phyloP scores from a whole-genome alignment of 1,140 invertebrate genomes.

The Bacillus rossius region DNA sequence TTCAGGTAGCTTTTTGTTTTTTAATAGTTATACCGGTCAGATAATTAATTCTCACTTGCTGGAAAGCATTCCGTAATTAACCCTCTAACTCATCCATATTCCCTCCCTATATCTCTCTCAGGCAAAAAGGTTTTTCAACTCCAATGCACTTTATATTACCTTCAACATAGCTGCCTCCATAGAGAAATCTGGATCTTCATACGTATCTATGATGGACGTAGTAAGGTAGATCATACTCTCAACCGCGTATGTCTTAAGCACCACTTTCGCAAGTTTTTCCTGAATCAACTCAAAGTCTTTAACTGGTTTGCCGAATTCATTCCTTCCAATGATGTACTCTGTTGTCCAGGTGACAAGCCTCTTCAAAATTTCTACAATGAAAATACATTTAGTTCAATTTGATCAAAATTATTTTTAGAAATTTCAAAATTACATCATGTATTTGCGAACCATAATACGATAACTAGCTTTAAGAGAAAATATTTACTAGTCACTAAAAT shows the following conservation, averaged over 20 bases:
- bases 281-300: constrained; percentile 51
- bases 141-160: constrained; percentile 48
- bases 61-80: no score
- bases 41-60: no score
- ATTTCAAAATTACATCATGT: no score
- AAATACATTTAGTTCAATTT: not conserved
- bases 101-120: no score
- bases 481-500: no score
- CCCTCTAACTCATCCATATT: no score
- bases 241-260: constrained; percentile 58
- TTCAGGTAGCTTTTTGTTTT: no score
- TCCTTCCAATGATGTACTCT: constrained; percentile 53
- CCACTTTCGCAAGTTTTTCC: constrained; percentile 50
- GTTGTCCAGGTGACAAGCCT: constrained; percentile 46
- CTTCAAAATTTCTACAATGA: constrained; percentile 36
- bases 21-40: no score
- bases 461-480: no score
- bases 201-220: constrained; percentile 59
- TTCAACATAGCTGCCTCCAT: constrained; percentile 80
- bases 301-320: constrained; percentile 57
- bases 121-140: no score
- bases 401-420: not conserved
- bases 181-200: constrained; percentile 59
- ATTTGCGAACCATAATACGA: no score
- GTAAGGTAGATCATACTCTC: constrained; percentile 75